Evolutionary conservation across 1,140 invertebrate species (phyloP).

Genomic region (Cydia fagiglandana): DNA sequence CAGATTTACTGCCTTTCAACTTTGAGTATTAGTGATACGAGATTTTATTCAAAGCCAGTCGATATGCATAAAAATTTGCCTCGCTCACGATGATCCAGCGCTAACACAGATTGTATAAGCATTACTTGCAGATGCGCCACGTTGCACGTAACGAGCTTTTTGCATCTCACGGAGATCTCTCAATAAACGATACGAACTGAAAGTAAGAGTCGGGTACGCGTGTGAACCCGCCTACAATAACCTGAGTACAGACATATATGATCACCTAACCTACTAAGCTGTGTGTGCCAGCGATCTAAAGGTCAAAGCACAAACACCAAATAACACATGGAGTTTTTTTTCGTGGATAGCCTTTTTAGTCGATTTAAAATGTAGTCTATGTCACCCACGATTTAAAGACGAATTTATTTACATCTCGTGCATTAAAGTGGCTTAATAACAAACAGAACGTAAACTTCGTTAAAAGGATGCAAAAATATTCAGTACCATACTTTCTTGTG

Average conservation of each 20-base stretch:
- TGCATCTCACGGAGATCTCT: slow-evolving; percentile 42
- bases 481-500: too few species aligned
- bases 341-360: too few species aligned
- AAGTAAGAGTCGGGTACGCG: slow-evolving; percentile 60
- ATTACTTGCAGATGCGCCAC: slow-evolving; percentile 37
- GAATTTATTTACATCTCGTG: too few species aligned
- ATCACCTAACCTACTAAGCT: neutral
- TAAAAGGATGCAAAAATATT: too few species aligned
- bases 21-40: too few species aligned
- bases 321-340: too few species aligned
- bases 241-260: slow-evolving; percentile 34
- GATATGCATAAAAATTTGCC: neutral
- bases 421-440: too few species aligned
- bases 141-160: slow-evolving; percentile 49
- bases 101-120: slow-evolving; percentile 15
- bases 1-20: too few species aligned
- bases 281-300: neutral
- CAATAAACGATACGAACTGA: slow-evolving; percentile 42
- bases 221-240: slow-evolving; percentile 53
- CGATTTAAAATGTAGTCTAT: too few species aligned
- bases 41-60: too few species aligned
- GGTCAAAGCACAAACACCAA: neutral
- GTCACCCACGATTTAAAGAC: too few species aligned
- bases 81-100: slow-evolving; percentile 4
- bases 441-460: too few species aligned